Base-by-base conservation (phyloP, 2,113 vertebrate genomes). In the Eolophus roseicapilla region DNA sequence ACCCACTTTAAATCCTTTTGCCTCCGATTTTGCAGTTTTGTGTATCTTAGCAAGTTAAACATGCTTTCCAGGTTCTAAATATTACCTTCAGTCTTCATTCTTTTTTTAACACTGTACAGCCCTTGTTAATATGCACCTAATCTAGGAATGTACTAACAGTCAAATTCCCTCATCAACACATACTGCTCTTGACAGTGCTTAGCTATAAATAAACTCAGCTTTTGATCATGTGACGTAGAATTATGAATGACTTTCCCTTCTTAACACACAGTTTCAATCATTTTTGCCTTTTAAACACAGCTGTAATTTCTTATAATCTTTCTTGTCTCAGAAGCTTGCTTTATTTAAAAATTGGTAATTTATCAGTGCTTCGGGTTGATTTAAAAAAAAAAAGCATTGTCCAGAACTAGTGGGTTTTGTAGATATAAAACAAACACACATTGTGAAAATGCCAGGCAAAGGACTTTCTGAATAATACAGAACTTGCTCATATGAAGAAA, bases 141-240 rank as follows among this genome's bases (percentile, higher is more conserved):
- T 59, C 67, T 79, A 63, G 63, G 59, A 76, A 74, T 43, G 67
- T 46, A 52, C 41, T 81, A 44, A 28, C 31, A 82, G 17, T 31
- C 64, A 76, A 27, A 28, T 87, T 85, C 65, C 73, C 43, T 94
- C 62, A 91, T 87, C 80, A 90, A 49, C 59, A 33, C 59, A 37
- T 31, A 57, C 10, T 67, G 75, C 44, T 57, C 17, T 70, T 89
- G 75, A 85, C 44, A 91, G 67, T 53, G 28, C 44, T 78, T 65
- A 73, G 46, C 37, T 93, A 69, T 89, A 95, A 92, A 92, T 65
- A 85, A 78, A 69, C 20, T 88, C 67, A 91, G 57, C 41, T 95
- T 92, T 85, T 91, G 69, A 67, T 85, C 23, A 20, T 65, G 43
- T 44, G 37, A 79, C 57, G 60, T 21, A 57, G 41, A 82, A 50